Evolutionary conservation across 2,797 vertebrate genomes (phyloP).

Genomic region (Petrocephalus schoutedeni): DNA sequence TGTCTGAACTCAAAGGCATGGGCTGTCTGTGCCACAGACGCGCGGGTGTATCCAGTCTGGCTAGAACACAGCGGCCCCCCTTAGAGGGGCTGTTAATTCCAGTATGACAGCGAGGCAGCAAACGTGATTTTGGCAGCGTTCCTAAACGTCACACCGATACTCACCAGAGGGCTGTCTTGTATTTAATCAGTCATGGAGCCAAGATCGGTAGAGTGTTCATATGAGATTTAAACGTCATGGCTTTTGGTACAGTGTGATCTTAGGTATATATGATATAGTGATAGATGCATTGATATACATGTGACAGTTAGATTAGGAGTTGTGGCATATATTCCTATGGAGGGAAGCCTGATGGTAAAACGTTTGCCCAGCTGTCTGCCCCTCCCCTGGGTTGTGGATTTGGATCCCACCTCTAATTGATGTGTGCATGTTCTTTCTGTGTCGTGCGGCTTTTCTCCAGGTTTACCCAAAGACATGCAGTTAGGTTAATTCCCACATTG

Average conservation of each 20-base stretch:
- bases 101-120: background rate
- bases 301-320: background rate
- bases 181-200: conserved; percentile 6
- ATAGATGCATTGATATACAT: background rate
- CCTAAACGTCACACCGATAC: background rate
- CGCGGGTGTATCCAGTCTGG: background rate
- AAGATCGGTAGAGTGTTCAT: background rate
- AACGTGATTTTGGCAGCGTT: background rate
- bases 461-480: background rate
- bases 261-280: background rate
- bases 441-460: background rate
- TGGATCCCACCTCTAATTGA: background rate
- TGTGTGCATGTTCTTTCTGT: background rate
- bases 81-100: background rate
- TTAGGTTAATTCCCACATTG: background rate
- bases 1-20: background rate
- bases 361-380: background rate
- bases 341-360: background rate
- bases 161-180: background rate
- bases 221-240: background rate
- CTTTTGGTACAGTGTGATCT: background rate
- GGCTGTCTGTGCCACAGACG: background rate
- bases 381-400: background rate
- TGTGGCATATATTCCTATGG: background rate
- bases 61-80: background rate